phyloP scores from a whole-genome alignment of 37 sponge, comb jelly and placozoan species.

The Hexactinellida sp. region DNA sequence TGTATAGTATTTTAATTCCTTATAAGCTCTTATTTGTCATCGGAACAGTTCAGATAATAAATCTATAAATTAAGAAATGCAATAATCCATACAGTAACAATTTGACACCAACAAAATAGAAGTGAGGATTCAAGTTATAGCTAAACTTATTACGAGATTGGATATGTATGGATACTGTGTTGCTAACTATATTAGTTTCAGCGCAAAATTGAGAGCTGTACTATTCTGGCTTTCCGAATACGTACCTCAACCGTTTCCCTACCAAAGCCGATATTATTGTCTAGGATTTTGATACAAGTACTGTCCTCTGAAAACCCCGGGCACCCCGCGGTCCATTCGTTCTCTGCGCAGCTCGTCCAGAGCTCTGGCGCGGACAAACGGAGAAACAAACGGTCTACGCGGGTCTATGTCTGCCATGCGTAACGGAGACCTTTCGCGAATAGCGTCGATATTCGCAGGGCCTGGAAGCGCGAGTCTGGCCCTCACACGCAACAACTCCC shows the following conservation, averaged over 20 bases:
- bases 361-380: not conserved
- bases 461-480: not conserved
- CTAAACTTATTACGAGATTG: not conserved
- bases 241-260: too few species aligned
- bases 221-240: too few species aligned
- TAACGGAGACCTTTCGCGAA: not conserved
- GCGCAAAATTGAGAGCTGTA: too few species aligned
- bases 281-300: conserved; percentile 6
- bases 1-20: too few species aligned
- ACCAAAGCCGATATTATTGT: not conserved
- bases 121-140: not conserved
- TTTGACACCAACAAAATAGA: conserved; percentile 10
- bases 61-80: too few species aligned
- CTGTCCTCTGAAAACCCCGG: not conserved
- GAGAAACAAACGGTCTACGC: not conserved
- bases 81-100: conserved; percentile 3
- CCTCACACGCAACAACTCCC: not conserved
- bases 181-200: too few species aligned
- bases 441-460: not conserved
- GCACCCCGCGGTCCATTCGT: not conserved
- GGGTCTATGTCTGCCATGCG: not conserved
- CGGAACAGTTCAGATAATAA: too few species aligned
- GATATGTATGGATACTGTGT: not conserved
- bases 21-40: too few species aligned
- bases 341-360: not conserved